A percentile compares a stretch with the other conserved stretches of the same genome.
phyloP scores from a whole-genome alignment of 2,888 invertebrate genomes.

The Eilema griseolum region DNA sequence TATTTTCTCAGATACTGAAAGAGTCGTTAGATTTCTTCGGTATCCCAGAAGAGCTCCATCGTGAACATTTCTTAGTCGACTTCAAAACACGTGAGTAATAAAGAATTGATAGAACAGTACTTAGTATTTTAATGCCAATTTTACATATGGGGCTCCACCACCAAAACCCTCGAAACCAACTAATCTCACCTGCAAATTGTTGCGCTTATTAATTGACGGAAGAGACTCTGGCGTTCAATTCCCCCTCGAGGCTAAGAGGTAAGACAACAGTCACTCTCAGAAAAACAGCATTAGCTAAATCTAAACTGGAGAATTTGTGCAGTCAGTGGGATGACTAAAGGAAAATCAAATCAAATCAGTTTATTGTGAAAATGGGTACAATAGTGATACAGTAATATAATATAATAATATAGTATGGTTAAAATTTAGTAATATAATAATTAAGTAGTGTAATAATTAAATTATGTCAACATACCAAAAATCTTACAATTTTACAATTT shows the following conservation, averaged over 20 bases:
- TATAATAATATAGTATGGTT: too few relatives aligned
- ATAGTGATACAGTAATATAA: too few relatives aligned
- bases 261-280: background rate
- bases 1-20: slow-evolving; percentile 97
- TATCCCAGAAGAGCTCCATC: slow-evolving; percentile 95
- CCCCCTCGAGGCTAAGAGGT: background rate
- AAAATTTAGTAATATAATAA: background rate
- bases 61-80: slow-evolving; percentile 98
- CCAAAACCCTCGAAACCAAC: too few relatives aligned
- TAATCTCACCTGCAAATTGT: too few relatives aligned
- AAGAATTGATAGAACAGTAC: background rate
- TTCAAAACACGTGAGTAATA: slow-evolving; percentile 96
- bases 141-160: too few relatives aligned
- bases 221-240: background rate
- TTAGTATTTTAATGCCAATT: background rate
- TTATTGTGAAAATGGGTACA: too few relatives aligned
- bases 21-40: slow-evolving; percentile 99
- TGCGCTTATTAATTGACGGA: background rate
- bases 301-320: background rate
- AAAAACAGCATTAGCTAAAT: background rate
- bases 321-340: too few relatives aligned
- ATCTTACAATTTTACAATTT: too few relatives aligned
- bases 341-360: too few relatives aligned
- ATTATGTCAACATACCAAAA: too few relatives aligned
- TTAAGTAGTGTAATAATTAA: too few relatives aligned